These are phyloP conservation scores for Streblospio benedicti DNA, from an alignment of 1,140 invertebrate species.

Conservation along the genomic window DNA sequence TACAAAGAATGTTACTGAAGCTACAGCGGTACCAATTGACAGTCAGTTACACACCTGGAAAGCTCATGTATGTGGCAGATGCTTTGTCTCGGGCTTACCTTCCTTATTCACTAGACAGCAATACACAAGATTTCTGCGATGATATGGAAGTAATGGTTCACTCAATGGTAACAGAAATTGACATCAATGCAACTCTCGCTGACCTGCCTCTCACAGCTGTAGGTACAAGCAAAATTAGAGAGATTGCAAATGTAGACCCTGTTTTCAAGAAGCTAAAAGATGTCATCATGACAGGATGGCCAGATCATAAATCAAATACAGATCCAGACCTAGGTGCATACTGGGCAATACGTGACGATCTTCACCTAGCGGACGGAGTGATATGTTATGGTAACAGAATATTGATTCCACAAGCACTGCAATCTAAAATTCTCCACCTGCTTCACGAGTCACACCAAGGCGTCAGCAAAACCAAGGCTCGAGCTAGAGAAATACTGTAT, in stretches of 20 bases:
- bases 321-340: too few relatives aligned
- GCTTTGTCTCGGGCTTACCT: slow-evolving; percentile 28
- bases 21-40: slow-evolving; percentile 45
- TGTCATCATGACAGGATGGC: slow-evolving; percentile 6
- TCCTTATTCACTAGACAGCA: slow-evolving; percentile 31
- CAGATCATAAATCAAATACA: too few relatives aligned
- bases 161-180: neutral
- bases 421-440: neutral
- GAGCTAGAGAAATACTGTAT: neutral
- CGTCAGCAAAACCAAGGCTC: neutral
- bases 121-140: neutral
- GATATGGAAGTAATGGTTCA: neutral
- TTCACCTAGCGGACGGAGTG: neutral
- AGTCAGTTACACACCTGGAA: slow-evolving; percentile 36
- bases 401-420: neutral
- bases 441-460: neutral
- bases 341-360: slow-evolving; percentile 4
- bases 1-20: slow-evolving; percentile 46
- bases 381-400: neutral
- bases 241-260: neutral
- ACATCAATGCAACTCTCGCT: neutral
- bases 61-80: slow-evolving; percentile 45
- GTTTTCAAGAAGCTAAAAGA: neutral
- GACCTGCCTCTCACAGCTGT: neutral
- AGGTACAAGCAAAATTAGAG: neutral